A percentile compares a stretch with the other conserved stretches of the same genome.
Evolutionary conservation across 2,113 vertebrate species (phyloP).

Genomic region (Myrmecophaga tridactyla): DNA sequence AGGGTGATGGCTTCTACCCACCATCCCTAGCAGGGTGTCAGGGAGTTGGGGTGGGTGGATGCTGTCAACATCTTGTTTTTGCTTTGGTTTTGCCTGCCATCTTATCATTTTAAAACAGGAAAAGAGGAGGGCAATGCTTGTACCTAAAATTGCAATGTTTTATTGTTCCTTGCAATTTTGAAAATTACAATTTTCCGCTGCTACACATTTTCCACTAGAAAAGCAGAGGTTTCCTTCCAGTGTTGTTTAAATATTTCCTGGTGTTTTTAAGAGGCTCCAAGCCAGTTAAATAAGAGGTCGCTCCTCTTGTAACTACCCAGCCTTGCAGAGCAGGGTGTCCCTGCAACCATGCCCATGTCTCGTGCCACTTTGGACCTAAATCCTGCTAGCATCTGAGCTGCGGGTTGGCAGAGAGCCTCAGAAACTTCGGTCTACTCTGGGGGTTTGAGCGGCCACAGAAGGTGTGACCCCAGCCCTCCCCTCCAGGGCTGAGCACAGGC

Average conservation of each 20-base stretch:
- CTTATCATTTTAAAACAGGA: background rate
- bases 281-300: background rate
- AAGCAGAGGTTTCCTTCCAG: background rate
- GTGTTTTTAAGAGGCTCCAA: background rate
- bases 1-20: no score
- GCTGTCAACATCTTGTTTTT: background rate
- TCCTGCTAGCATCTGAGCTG: fast-evolving
- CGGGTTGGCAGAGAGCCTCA: fast-evolving
- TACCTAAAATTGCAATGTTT: background rate
- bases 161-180: background rate
- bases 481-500: background rate
- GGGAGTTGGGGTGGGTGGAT: fast-evolving
- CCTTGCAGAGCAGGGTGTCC: no score
- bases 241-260: background rate
- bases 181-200: background rate
- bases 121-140: background rate
- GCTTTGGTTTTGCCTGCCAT: background rate
- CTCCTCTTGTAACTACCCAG: background rate
- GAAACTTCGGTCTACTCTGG: fast-evolving
- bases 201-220: background rate
- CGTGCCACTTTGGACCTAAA: background rate
- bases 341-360: no score
- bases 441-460: background rate
- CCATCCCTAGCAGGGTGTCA: background rate
- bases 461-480: fast-evolving